Conservation (phyloP, 2,797 vertebrate genomes). For the Neosilurus mollespiculum region DNA sequence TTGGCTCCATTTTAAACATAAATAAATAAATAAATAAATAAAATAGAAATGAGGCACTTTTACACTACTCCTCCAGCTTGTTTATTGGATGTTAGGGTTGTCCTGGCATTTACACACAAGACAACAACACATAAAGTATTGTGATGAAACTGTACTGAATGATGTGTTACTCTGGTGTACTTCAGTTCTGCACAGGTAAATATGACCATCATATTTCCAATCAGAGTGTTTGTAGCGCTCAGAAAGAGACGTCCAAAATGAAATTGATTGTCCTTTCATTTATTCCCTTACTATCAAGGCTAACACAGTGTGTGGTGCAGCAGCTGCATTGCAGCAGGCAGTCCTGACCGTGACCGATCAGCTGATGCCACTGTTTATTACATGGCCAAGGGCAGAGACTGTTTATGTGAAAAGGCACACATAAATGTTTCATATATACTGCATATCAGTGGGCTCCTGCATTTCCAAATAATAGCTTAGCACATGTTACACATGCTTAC, state of each 20-base stretch:
- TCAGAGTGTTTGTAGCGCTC: neutral
- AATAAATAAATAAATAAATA: too few relatives aligned
- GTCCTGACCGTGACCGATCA: slow-evolving; percentile 52
- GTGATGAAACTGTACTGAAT: neutral
- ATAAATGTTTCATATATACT: slow-evolving; percentile 26
- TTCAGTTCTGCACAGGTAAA: slow-evolving; percentile 59
- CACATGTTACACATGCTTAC: neutral
- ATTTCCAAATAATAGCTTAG: slow-evolving; percentile 6
- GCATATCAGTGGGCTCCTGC: neutral
- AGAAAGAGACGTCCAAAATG: neutral
- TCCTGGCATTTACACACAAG: slow-evolving; percentile 20
- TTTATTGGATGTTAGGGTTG: slow-evolving; percentile 21
- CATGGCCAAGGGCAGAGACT: slow-evolving; percentile 29
- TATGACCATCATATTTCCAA: slow-evolving; percentile 46
- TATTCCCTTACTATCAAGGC: slow-evolving; percentile 51
- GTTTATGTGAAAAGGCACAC: slow-evolving; percentile 27
- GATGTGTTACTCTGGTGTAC: slow-evolving; percentile 33
- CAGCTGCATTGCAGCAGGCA: slow-evolving; percentile 53
- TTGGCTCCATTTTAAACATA: neutral
- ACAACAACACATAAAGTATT: neutral
- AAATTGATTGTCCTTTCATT: neutral
- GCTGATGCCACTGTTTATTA: slow-evolving; percentile 38
- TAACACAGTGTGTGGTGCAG: slow-evolving; percentile 70
- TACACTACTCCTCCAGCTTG: neutral
- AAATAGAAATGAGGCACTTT: neutral